Evolutionary conservation across 2,797 vertebrate species (phyloP).

Genomic region (Myotis daubentonii): DNA sequence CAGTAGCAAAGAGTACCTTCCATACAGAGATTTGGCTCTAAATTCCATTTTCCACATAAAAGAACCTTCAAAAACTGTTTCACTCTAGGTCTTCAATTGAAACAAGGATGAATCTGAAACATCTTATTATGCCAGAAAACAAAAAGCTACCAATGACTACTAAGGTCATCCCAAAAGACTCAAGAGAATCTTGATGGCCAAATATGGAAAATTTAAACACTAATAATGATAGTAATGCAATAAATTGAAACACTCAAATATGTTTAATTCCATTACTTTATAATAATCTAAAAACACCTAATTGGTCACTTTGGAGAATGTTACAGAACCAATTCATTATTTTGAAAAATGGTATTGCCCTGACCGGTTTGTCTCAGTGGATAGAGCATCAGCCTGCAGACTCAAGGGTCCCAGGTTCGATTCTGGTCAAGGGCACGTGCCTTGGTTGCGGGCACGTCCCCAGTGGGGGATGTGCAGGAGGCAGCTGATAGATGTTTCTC

Average conservation of each 20-base stretch:
- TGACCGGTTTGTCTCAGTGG: too few relatives aligned
- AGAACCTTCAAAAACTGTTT: neutral
- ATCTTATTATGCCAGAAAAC: neutral
- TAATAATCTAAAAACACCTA: neutral
- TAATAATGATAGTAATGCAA: neutral
- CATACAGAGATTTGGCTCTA: neutral
- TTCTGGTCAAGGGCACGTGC: too few relatives aligned
- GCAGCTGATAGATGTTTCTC: too few relatives aligned
- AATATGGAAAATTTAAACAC: neutral
- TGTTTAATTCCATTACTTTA: neutral
- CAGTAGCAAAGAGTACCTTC: neutral
- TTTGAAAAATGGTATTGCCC: neutral
- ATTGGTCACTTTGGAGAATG: neutral
- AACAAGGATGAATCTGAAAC: slow-evolving; percentile 29
- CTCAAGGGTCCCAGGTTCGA: too few relatives aligned
- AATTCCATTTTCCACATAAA: neutral
- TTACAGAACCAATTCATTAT: slow-evolving; percentile 11
- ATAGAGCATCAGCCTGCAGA: too few relatives aligned
- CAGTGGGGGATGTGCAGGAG: too few relatives aligned
- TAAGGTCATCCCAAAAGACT: neutral
- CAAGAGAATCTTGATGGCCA: neutral
- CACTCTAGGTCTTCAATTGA: neutral
- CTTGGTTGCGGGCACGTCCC: too few relatives aligned
- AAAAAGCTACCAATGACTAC: neutral
- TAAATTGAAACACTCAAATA: slow-evolving; percentile 7